Evolutionary conservation across 2,113 vertebrate genomes (phyloP).

Genomic region (Pedionomus torquatus): DNA sequence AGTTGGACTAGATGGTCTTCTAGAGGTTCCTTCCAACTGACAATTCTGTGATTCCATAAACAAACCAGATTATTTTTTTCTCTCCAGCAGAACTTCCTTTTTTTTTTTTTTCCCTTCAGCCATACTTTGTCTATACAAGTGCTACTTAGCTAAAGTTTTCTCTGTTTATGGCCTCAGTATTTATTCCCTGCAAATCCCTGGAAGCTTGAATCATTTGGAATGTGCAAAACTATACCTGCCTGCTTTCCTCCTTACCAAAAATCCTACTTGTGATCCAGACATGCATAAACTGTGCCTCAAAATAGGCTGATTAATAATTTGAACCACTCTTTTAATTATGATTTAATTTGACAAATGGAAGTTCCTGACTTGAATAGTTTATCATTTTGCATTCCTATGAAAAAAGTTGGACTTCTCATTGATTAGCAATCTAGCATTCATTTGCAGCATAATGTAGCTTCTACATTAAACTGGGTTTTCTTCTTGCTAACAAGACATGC

Average conservation of each 20-base stretch:
- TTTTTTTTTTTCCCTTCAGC: not conserved
- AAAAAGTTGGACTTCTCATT: not conserved
- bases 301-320: not conserved
- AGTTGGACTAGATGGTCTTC: too few relatives aligned
- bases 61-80: not conserved
- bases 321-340: not conserved
- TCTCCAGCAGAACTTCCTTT: not conserved
- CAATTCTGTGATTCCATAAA: not conserved
- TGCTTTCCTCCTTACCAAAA: not conserved
- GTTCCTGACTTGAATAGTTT: not conserved
- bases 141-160: not conserved
- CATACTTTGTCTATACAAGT: not conserved
- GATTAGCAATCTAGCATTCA: not conserved
- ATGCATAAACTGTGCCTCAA: not conserved
- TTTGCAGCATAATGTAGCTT: not conserved
- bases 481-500: not conserved
- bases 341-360: not conserved
- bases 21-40: too few relatives aligned
- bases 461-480: not conserved
- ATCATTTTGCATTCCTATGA: not conserved
- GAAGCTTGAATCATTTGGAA: not conserved
- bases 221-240: not conserved
- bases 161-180: not conserved
- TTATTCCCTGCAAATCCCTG: not conserved
- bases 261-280: not conserved